Percentiles rank a stretch among this genome's conserved stretches.
phyloP scores from a whole-genome alignment of 1,140 invertebrate species.

The Drosophila funebris region DNA sequence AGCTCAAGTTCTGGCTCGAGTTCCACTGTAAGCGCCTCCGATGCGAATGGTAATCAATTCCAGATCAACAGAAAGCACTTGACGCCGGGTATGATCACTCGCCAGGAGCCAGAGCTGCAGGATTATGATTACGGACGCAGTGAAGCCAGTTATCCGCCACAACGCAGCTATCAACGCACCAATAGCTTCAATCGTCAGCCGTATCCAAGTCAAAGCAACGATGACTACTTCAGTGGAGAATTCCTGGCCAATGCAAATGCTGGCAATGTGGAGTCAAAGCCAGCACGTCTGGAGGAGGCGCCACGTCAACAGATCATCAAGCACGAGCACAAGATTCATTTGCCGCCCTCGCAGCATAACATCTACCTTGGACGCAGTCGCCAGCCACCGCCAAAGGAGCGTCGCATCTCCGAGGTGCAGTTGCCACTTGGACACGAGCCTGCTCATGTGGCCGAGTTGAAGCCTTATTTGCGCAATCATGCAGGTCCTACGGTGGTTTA shows the following conservation, averaged over 20 bases:
- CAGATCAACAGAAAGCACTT: slow-evolving; percentile 64
- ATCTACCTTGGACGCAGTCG: slow-evolving; percentile 65
- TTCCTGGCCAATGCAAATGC: slow-evolving; percentile 64
- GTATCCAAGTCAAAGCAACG: slow-evolving; percentile 49
- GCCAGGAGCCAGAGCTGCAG: slow-evolving; percentile 55
- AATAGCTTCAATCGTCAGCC: slow-evolving; percentile 55
- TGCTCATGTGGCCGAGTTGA: slow-evolving; percentile 66
- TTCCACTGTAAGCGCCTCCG: slow-evolving; percentile 43
- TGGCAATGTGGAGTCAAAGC: slow-evolving; percentile 62
- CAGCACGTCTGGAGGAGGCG: slow-evolving; percentile 60
- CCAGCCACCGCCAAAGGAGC: slow-evolving; percentile 50
- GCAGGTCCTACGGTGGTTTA: slow-evolving; percentile 61
- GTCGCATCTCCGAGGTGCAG: slow-evolving; percentile 35
- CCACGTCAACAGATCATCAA: slow-evolving; percentile 70
- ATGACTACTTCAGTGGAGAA: slow-evolving; percentile 72
- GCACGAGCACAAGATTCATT: slow-evolving; percentile 77
- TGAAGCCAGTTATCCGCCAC: slow-evolving; percentile 41
- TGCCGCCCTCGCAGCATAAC: slow-evolving; percentile 77
- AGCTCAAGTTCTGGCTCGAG: slow-evolving; percentile 8
- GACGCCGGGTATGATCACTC: slow-evolving; percentile 52
- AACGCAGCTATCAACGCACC: slow-evolving; percentile 52
- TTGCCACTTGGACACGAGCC: slow-evolving; percentile 22
- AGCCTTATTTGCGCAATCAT: slow-evolving; percentile 62
- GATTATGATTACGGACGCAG: slow-evolving; percentile 46
- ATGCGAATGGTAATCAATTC: slow-evolving; percentile 62